Conservation (phyloP, 2,888 invertebrate species). For the Trisateles emortualis region DNA sequence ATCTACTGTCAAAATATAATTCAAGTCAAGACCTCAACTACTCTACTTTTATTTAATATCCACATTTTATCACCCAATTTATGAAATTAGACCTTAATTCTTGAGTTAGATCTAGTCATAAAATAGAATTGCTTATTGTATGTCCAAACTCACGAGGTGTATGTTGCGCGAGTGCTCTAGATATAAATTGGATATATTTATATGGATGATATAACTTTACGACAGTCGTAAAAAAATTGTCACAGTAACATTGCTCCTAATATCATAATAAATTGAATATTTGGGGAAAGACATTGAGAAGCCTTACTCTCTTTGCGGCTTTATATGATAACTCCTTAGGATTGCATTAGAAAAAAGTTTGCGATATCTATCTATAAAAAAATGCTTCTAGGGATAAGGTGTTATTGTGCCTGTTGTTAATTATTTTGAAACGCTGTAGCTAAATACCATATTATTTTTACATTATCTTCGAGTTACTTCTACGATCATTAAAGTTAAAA, state of each 20-base stretch:
- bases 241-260: not conserved
- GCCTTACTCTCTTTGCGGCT: too few relatives aligned
- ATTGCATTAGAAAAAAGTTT: not conserved
- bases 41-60: not conserved
- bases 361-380: too few relatives aligned
- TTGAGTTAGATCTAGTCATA: slow-evolving; percentile 12
- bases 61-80: slow-evolving; percentile 8
- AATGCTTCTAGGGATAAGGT: too few relatives aligned
- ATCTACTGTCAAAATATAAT: too few relatives aligned
- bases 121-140: slow-evolving; percentile 31
- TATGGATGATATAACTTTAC: slow-evolving; percentile 14
- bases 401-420: too few relatives aligned
- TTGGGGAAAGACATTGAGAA: too few relatives aligned
- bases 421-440: too few relatives aligned
- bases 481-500: too few relatives aligned
- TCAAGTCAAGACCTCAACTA: too few relatives aligned
- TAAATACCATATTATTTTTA: too few relatives aligned
- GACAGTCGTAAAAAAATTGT: not conserved
- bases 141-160: slow-evolving; percentile 16
- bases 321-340: too few relatives aligned
- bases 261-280: not conserved
- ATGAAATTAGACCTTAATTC: slow-evolving; percentile 4
- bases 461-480: too few relatives aligned
- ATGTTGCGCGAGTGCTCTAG: slow-evolving; percentile 24
- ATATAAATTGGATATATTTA: slow-evolving; percentile 12